Base-by-base conservation (phyloP, 2,113 vertebrate species). In the Pygathrix nemaeus region DNA sequence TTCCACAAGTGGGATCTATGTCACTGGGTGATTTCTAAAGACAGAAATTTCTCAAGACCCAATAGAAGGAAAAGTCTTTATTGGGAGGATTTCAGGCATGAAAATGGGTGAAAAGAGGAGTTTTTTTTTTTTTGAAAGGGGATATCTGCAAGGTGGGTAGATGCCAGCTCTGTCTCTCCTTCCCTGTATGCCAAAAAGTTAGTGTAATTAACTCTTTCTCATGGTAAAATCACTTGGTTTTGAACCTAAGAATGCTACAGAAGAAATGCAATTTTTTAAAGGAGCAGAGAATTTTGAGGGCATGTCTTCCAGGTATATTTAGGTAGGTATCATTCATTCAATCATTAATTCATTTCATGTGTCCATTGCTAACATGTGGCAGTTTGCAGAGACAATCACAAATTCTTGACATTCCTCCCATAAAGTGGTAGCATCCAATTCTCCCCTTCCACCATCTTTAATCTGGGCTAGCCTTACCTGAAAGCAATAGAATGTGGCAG, bases 211-310 rank as follows among this genome's bases (percentile, higher is more conserved):
- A 40, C 18, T 8, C 5, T 81, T 94, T 55, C 81, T 89, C 66
- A 45, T 45, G 38, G 85, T 78, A 92, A 82, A 95, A 96, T 78
- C 32, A 73, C 78, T 95, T 96, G 80, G 81, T 88, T 93, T 96
- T 89, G 50, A 30, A 88, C 45, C 50, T 92, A 95, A 83, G 55
- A 97, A 82, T 84, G 88, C 38, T 75, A 66, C 17, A 92, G 84
- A 94, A 93, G 68, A 86, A 87, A 92, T 73, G 16, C 1, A 80
- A 30, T 9, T 38, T 68, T 59, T 84, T 90, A 45, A 52, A 93
- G 55, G 81, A 88, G 66, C 21, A 73, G 57, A 9, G 18, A 14
- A 55, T 59, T 97, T 72, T 48, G 21, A 92, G 38, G 82, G 27
- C 40, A 70, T n/a, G 20, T 81, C 66, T 90, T 90, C 76, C 68